phyloP scores from a whole-genome alignment of 2,888 invertebrate species.

The Cerceris rybyensis region DNA sequence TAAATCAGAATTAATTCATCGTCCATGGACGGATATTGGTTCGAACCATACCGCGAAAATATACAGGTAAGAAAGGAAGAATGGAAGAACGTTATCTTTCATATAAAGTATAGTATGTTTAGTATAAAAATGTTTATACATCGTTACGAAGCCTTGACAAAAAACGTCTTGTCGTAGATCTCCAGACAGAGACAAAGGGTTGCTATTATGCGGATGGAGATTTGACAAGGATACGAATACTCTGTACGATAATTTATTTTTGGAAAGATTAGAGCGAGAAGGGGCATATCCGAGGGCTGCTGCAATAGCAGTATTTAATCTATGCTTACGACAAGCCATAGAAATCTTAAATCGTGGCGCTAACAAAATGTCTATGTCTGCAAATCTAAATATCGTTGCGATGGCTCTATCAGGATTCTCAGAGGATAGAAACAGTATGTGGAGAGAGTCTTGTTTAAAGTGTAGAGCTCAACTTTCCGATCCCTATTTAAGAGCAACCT shows the following conservation, averaged over 20 bases:
- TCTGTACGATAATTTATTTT: conserved; percentile 83
- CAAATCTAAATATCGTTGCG: conserved; percentile 86
- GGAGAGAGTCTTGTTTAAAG: conserved; percentile 88
- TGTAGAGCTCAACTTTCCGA: conserved; percentile 92
- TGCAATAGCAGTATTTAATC: conserved; percentile 94
- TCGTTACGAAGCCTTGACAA: not conserved
- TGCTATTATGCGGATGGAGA: conserved; percentile 95
- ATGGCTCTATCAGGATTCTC: conserved; percentile 94
- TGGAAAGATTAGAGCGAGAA: conserved; percentile 88
- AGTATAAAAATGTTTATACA: not conserved
- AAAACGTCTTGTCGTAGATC: conserved; percentile 66
- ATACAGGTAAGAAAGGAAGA: conserved; percentile 81
- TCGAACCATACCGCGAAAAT: conserved; percentile 83
- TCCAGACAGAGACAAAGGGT: conserved; percentile 89
- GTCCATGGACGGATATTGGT: conserved; percentile 87
- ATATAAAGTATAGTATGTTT: not conserved
- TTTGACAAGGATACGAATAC: conserved; percentile 87
- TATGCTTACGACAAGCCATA: conserved; percentile 92
- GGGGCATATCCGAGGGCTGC: conserved; percentile 92
- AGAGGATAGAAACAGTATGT: conserved; percentile 91
- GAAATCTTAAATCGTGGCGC: conserved; percentile 92
- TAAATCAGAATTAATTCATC: conserved; percentile 86
- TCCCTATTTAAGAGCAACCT: conserved; percentile 95
- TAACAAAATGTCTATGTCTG: conserved; percentile 77
- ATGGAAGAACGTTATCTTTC: not conserved